These are phyloP conservation scores for Planococcus citri DNA, from an alignment of 1,140 invertebrate genomes.

Conservation along the genomic window DNA sequence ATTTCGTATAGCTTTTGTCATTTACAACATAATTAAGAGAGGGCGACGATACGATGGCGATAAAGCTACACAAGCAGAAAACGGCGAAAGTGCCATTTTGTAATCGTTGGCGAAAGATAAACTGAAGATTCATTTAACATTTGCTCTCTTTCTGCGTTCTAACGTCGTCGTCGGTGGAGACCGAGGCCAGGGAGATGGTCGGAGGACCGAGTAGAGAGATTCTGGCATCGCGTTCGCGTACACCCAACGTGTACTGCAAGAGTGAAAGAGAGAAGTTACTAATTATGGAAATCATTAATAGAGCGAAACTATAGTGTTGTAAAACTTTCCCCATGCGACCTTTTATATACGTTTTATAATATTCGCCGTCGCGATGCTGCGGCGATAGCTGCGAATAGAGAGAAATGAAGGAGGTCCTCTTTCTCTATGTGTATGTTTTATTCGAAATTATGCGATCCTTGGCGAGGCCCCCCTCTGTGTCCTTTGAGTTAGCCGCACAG, in stretches of 20 bases:
- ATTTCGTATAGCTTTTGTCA: not conserved
- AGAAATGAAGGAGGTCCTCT: no score
- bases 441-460: no score
- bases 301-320: not conserved
- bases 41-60: not conserved
- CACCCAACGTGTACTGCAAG: no score
- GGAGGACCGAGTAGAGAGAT: no score
- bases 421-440: no score
- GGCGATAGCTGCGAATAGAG: no score
- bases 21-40: slow-evolving; percentile 11
- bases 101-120: slow-evolving; percentile 6
- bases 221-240: no score
- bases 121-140: slow-evolving; percentile 3
- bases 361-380: no score
- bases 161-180: not conserved
- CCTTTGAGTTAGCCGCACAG: no score
- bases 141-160: not conserved
- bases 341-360: not conserved
- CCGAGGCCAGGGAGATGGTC: no score
- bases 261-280: not conserved
- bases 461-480: no score
- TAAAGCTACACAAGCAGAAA: slow-evolving; percentile 1
- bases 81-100: slow-evolving; percentile 8
- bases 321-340: slow-evolving; percentile 2
- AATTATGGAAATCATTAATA: slow-evolving; percentile 14